Evolutionary conservation across 1,140 invertebrate species (phyloP).

Genomic region (Nebria ingens): DNA sequence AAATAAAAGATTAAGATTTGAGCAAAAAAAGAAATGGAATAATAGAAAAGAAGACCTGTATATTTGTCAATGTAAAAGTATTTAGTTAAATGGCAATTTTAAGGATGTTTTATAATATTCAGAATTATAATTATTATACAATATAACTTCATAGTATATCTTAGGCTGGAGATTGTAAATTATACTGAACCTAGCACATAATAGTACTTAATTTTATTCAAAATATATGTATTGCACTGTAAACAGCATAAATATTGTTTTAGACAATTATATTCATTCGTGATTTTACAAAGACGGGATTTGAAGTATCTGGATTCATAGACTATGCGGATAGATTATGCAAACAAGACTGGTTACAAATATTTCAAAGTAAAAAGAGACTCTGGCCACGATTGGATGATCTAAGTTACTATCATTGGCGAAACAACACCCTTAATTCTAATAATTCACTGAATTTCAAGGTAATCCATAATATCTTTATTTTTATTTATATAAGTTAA

Average conservation of each 20-base stretch:
- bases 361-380: conserved; percentile 50
- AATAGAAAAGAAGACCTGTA: no score
- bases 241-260: conserved; percentile 16
- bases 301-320: conserved; percentile 68
- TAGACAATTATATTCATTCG: conserved; percentile 64
- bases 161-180: no score
- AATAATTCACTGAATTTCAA: conserved; percentile 59
- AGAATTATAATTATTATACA: no score
- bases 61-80: no score
- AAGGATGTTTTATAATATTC: no score
- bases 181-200: no score
- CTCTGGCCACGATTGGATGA: conserved; percentile 52
- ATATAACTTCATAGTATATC: no score
- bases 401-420: conserved; percentile 65
- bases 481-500: neutral
- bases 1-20: no score
- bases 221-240: no score
- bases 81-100: no score
- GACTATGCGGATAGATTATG: conserved; percentile 61
- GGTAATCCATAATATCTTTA: conserved; percentile 17
- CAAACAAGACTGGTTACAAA: conserved; percentile 58
- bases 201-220: no score
- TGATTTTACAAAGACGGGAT: conserved; percentile 46
- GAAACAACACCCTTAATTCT: conserved; percentile 46
- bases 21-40: no score